Evolutionary conservation across 35 echinoderm and acorn worm species (phyloP), one percentile per base, ranked within the genome.

Genomic region (Heliocidaris tuberculata): DNA sequence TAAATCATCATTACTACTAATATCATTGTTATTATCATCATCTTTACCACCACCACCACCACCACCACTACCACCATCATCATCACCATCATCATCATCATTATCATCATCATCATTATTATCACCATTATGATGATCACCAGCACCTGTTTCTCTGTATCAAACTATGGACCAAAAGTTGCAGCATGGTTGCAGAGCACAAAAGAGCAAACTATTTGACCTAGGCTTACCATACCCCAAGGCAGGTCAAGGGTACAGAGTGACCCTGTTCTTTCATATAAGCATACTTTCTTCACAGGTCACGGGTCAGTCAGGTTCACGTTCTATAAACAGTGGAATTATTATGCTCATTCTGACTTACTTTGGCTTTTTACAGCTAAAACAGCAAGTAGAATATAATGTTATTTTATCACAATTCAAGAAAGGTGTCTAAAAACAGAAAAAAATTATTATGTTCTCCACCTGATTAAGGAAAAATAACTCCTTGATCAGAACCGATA

Each of bases 31-130:
- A 70, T 70, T 13, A 94, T 12, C 54, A 94, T 32, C 48, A 60
- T 30, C 56, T 0, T n/a, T 15, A 59, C 30, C 17, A 24, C n/a
- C 24, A 59, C 48, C 93, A 59, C 13, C 52, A 2, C 10, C 52
- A 71, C n/a, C n/a, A 94, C 11, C 48, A 93, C 29, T 31, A 9
- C 32, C 31, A 93, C 11, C 50, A 11, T 60, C 54, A 94, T 94
- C 60, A 94, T 59, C 9, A 59, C 12, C 48, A 94, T 17, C 93
- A 94, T 94, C 52, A 21, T 59, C 93, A 56, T 71, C 50, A 94
- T 59, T 0, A 60, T 70, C 31, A 5, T 31, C n/a, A 27, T 48
- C 56, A 78, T 71, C 86, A 88, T 12, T 9, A 88, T 42, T 27
- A 88, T 16, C 30, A 35, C 31, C 30, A 88, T 31, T 7, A 35